A percentile compares a stretch with the other conserved stretches of the same genome.
phyloP scores from a whole-genome alignment of 2,113 vertebrate genomes.

The Petaurus breviceps region DNA sequence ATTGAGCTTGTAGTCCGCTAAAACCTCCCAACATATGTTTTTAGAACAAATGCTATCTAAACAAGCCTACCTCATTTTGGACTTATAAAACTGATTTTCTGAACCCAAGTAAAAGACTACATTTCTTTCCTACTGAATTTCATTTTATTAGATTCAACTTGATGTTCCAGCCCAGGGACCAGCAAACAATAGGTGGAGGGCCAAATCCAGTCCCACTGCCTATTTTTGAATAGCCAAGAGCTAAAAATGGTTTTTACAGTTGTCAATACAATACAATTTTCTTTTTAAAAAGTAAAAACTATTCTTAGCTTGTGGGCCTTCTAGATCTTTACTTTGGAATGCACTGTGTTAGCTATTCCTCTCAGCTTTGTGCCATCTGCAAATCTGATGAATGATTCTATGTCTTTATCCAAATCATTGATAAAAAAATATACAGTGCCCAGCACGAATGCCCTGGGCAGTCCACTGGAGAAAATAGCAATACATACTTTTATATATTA shows the following conservation, averaged over 20 bases:
- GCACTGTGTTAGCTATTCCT: background rate
- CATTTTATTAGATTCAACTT: background rate
- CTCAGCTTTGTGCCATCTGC: background rate
- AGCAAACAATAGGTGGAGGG: background rate
- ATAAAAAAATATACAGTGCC: background rate
- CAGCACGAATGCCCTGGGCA: background rate
- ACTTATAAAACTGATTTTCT: background rate
- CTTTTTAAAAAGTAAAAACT: background rate
- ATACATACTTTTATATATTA: background rate
- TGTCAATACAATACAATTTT: background rate
- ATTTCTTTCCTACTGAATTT: background rate
- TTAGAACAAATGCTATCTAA: background rate
- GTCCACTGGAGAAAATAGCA: background rate
- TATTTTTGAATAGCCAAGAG: background rate
- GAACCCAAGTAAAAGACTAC: background rate
- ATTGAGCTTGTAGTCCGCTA: too few species aligned
- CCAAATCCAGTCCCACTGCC: background rate
- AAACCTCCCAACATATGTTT: too few species aligned
- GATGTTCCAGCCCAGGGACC: background rate
- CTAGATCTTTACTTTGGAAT: background rate
- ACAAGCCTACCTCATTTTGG: background rate
- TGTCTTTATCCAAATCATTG: background rate
- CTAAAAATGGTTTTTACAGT: background rate
- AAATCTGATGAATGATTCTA: background rate
- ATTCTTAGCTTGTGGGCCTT: background rate